These are phyloP conservation scores for Cephalopterus ornatus DNA, from an alignment of 2,113 vertebrate species.

Conservation along the genomic window DNA sequence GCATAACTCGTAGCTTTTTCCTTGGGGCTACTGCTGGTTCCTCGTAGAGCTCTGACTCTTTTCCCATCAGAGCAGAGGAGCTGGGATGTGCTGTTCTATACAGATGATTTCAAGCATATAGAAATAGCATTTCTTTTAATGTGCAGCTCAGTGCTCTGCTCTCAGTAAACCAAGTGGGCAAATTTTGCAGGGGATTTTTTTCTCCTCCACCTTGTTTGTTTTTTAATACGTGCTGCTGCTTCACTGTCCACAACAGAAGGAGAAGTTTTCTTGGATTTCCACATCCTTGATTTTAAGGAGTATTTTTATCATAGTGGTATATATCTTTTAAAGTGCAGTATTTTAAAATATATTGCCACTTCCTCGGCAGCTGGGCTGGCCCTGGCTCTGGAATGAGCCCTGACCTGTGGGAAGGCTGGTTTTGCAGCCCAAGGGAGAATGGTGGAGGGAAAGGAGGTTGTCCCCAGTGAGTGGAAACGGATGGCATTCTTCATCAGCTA, in stretches of 20 bases:
- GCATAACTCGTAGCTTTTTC: constrained; percentile 25
- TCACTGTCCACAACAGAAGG: constrained; percentile 15
- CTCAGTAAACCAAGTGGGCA: neutral
- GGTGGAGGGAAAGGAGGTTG: neutral
- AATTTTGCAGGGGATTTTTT: neutral
- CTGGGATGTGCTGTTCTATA: constrained; percentile 15
- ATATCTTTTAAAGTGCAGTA: neutral
- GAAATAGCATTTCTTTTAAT: constrained; percentile 30
- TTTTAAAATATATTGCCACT: constrained; percentile 1
- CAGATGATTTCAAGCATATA: constrained; percentile 53
- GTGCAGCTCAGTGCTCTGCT: constrained; percentile 1
- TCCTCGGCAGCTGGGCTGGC: constrained; percentile 6
- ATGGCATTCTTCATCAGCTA: constrained; percentile 9
- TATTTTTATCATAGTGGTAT: constrained; percentile 32
- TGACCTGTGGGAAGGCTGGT: constrained; percentile 31
- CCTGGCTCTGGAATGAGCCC: constrained; percentile 43
- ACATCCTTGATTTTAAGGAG: constrained; percentile 25
- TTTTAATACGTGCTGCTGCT: constrained; percentile 27
- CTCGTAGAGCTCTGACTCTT: neutral
- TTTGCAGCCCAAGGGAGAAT: constrained; percentile 31
- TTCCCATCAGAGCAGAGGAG: constrained; percentile 21
- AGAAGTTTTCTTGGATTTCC: constrained; percentile 39
- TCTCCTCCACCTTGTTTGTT: neutral
- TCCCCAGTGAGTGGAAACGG: neutral
- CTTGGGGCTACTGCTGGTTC: neutral